Base-by-base conservation (phyloP, 2,888 invertebrate genomes). In the Drosophila rubida region DNA sequence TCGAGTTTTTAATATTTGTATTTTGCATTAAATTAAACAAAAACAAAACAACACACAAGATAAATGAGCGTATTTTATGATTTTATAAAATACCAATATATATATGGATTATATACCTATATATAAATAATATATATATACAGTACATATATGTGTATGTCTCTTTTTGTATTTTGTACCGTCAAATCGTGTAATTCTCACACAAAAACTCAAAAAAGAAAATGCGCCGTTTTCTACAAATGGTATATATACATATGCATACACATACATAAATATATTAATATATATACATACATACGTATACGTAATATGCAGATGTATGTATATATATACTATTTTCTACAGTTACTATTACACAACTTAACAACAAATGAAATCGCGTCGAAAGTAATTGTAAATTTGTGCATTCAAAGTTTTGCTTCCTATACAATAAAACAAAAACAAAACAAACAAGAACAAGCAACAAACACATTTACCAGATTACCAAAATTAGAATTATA, bases 401-500 rank as follows among this genome's bases (percentile, higher is more conserved):
- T 75, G 70, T 83, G 84, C 88, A 86, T 88, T 87, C 74, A 86
- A 81, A 76, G 74, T 87, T 85, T 87, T 88, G 81, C 80, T 81
- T 86, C 84, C 78, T 84, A 84, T 77, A 80, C 73, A 84, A 75
- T 69, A 76, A 80, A 78, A 69, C 41, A 66, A 54, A 35, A 72
- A 45, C 16, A 66, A 66, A 25, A 25, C 25, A 54, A 69, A 45
- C 61, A 53, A 19, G 19, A 62, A 19, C 57, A 57, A 66, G 48
- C 60, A 59, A 64, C 45, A 75, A 55, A 68, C 60, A 76, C 78
- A 70, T 78, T 78, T 72, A 72, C 55, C 76, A 80, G 69, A 70
- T 70, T 76, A 79, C 79, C 74, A 80, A 82, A 79, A 78, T 68
- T 73, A 74, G 60, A 66, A 59, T 63, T 72, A 72, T 71, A 78